phyloP scores from a whole-genome alignment of 2,888 invertebrate species.

The Drosophila mercatorum region DNA sequence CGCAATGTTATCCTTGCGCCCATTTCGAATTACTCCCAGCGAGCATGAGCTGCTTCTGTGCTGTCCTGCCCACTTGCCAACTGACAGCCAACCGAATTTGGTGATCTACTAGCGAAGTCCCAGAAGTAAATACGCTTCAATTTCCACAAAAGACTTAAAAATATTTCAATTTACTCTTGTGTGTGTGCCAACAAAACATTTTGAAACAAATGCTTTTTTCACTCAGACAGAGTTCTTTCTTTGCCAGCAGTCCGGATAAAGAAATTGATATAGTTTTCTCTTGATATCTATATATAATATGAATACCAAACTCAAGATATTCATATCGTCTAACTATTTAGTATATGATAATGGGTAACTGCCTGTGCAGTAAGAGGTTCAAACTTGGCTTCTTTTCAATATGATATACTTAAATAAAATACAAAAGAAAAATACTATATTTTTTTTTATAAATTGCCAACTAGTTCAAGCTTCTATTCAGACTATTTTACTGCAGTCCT shows the following conservation, averaged over 20 bases:
- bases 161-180: not conserved
- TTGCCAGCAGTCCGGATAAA: too few relatives aligned
- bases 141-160: conserved; percentile 16
- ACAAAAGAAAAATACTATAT: too few relatives aligned
- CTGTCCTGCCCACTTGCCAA: conserved; percentile 49
- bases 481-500: too few relatives aligned
- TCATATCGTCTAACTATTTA: not conserved
- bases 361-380: not conserved
- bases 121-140: conserved; percentile 30
- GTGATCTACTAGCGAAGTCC: conserved; percentile 20
- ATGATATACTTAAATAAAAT: too few relatives aligned
- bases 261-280: not conserved
- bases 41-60: conserved; percentile 8
- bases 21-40: conserved; percentile 46
- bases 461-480: too few relatives aligned
- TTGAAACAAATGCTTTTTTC: not conserved
- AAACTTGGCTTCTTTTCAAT: not conserved
- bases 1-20: conserved; percentile 77
- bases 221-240: not conserved
- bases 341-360: too few relatives aligned
- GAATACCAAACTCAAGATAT: not conserved
- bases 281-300: not conserved
- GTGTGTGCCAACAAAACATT: not conserved
- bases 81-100: conserved; percentile 56
- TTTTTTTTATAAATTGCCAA: too few relatives aligned